Evolutionary conservation across 1,140 invertebrate species (phyloP), one percentile per base, ranked within the genome.

Genomic region (Dysdera silvatica): DNA sequence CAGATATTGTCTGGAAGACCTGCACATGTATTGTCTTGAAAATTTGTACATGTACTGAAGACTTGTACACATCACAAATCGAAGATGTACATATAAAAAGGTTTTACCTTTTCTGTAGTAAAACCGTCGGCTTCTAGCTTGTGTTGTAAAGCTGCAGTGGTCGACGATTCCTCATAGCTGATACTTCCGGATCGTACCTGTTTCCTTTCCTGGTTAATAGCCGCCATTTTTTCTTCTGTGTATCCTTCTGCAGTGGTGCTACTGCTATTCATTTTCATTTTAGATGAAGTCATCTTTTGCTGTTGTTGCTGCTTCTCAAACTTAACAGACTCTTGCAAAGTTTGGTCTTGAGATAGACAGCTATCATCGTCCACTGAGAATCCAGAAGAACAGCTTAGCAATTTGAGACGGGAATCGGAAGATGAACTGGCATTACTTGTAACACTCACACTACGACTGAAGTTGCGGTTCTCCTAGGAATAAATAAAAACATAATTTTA

Each of bases 291-390:
- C 69, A 83, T 81, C 69, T 84, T 82, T 71, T 87, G 88, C 75
- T 87, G 86, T 77, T 87, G 87, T 73, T 82, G 91, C 76, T 83
- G 89, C 74, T 87, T 79, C 70, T 84, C 86, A 74, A 86, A 82
- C 2, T 51, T 41, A 12, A 53, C 55, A 23, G 52, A 55, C 4
- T 47, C 43, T 2, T 26, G 14, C 7, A 56, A 26, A 4, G 31
- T 14, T 5, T 48, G 31, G n/a, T n/a, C n/a, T n/a, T n/a, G n/a
- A n/a, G n/a, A n/a, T n/a, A n/a, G n/a, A n/a, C n/a, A n/a, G n/a
- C n/a, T n/a, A n/a, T n/a, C n/a, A n/a, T n/a, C 68, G 26, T 49
- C 54, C 32, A 54, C 45, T 5, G 52, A 64, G 1, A 56, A 24
- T 5, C 45, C 47, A 16, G 40, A 29, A 4, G 41, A 48, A 14